Conservation (phyloP, 2,888 invertebrate genomes). For the Busseola fusca region DNA sequence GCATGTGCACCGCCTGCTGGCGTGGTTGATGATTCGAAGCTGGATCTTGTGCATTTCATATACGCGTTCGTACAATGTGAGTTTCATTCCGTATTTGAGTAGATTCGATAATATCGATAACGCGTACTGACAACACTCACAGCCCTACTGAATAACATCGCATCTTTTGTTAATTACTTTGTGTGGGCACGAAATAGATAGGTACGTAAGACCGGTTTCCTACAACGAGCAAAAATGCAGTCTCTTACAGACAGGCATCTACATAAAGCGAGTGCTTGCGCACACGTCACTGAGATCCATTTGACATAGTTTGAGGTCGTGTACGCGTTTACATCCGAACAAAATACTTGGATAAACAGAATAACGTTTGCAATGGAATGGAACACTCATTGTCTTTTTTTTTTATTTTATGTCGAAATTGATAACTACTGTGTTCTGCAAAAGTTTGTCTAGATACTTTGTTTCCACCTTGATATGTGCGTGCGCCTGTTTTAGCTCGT, state of each 20-base stretch:
- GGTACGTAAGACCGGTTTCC: neutral
- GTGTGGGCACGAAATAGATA: slow-evolving; percentile 28
- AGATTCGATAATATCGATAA: slow-evolving; percentile 46
- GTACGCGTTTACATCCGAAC: neutral
- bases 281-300: neutral
- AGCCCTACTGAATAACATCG: slow-evolving; percentile 38
- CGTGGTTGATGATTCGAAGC: slow-evolving; percentile 49
- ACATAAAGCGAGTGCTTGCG: neutral
- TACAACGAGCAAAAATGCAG: neutral
- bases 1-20: slow-evolving; percentile 54
- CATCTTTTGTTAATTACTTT: slow-evolving; percentile 35
- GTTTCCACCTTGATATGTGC: neutral
- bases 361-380: neutral
- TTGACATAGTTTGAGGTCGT: neutral
- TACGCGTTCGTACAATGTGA: slow-evolving; percentile 49
- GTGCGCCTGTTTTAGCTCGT: neutral
- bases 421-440: neutral
- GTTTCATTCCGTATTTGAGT: slow-evolving; percentile 44
- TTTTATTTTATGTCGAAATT: neutral
- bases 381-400: neutral
- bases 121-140: slow-evolving; percentile 47
- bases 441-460: neutral
- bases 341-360: neutral
- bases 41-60: slow-evolving; percentile 54
- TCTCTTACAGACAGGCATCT: neutral